Evolutionary conservation across 2,113 vertebrate species (phyloP).

Genomic region (Noturus placidus): DNA sequence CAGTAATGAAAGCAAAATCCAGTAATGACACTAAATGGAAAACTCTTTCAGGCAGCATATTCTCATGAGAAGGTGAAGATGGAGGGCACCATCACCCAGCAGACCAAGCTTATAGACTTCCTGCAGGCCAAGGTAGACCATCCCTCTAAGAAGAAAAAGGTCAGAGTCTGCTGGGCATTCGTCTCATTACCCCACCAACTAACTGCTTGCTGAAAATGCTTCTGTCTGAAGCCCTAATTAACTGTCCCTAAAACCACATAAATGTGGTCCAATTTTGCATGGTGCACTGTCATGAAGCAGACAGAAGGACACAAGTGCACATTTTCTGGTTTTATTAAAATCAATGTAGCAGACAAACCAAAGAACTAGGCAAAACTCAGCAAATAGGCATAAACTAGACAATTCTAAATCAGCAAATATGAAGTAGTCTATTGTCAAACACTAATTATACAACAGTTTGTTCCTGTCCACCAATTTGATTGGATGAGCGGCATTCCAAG

Average conservation of each 20-base stretch:
- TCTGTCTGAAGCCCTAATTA: slow-evolving; percentile 34
- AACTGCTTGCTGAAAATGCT: slow-evolving; percentile 50
- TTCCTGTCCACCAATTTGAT: background rate
- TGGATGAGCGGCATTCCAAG: background rate
- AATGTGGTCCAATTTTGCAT: slow-evolving; percentile 20
- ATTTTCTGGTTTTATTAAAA: background rate
- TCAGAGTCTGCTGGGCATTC: slow-evolving; percentile 65
- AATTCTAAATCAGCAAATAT: no score
- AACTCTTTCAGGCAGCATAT: slow-evolving; percentile 86
- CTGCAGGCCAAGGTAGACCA: slow-evolving; percentile 97
- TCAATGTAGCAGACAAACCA: background rate
- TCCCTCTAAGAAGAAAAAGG: slow-evolving; percentile 98
- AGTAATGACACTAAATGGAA: background rate
- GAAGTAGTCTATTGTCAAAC: no score
- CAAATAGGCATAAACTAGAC: no score
- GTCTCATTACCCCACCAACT: slow-evolving; percentile 45
- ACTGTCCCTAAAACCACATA: slow-evolving; percentile 31
- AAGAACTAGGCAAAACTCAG: background rate
- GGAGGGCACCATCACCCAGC: slow-evolving; percentile 98
- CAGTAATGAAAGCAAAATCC: background rate
- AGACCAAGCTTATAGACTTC: slow-evolving; percentile 99
- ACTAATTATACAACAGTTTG: background rate
- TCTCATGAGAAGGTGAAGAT: slow-evolving; percentile 99
- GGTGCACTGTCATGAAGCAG: slow-evolving; percentile 11
- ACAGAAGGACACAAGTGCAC: background rate